A percentile compares a stretch with the other conserved stretches of the same genome.
These are phyloP conservation scores for Hydrotaea diabolus DNA, from an alignment of 2,888 invertebrate genomes.

Conservation along the genomic window DNA sequence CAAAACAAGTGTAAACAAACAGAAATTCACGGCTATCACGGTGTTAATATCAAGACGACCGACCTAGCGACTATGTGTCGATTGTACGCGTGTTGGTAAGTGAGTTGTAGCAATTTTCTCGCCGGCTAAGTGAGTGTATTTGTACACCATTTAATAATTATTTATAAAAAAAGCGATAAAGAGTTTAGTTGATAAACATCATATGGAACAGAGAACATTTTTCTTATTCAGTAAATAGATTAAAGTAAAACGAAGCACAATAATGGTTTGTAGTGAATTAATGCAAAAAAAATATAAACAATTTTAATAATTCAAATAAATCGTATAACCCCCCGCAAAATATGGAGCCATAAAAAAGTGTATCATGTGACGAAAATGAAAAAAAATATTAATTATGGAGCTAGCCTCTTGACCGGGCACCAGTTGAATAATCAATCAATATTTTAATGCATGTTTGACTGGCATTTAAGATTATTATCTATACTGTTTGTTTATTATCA, in stretches of 20 bases:
- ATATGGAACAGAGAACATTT: constrained; percentile 3
- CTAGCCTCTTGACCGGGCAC: too few species aligned
- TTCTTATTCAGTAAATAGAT: constrained; percentile 1
- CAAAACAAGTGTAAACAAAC: constrained; percentile 27
- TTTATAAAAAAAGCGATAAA: constrained; percentile 48
- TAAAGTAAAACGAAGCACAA: background rate
- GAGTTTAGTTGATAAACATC: constrained; percentile 36
- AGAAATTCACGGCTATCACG: constrained; percentile 15
- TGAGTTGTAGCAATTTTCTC: constrained; percentile 46
- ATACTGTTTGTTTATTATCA: too few species aligned
- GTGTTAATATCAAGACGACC: constrained; percentile 29
- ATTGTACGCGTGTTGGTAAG: constrained; percentile 37
- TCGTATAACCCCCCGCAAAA: background rate
- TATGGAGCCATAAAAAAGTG: too few species aligned
- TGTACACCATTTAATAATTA: constrained; percentile 34
- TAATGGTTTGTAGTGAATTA: constrained; percentile 9
- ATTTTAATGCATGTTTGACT: too few species aligned
- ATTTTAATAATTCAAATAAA: background rate
- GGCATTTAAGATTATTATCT: too few species aligned
- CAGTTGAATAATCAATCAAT: too few species aligned
- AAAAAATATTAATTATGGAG: too few species aligned
- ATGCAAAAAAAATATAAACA: background rate
- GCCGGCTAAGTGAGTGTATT: constrained; percentile 39
- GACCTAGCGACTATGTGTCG: constrained; percentile 24
- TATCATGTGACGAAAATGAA: too few species aligned